Percentiles rank a stretch among this genome's conserved stretches.
phyloP scores from a whole-genome alignment of 2,797 vertebrate species.

The Zonotrichia albicollis region DNA sequence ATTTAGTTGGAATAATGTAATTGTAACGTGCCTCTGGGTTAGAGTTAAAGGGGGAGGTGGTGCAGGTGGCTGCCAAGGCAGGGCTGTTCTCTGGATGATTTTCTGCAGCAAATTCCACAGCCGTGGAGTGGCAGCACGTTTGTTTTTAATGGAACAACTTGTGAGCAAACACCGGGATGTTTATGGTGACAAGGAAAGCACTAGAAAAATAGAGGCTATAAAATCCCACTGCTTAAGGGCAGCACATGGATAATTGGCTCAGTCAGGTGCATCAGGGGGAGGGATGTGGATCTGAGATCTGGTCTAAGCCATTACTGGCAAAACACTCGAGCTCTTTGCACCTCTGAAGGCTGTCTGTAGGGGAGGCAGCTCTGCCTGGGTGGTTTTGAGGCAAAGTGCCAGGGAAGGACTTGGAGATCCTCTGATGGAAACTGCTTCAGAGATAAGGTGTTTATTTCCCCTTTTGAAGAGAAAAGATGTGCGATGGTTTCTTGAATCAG shows the following conservation, averaged over 20 bases:
- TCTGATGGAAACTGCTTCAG: background rate
- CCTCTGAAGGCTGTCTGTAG: background rate
- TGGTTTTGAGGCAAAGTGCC: background rate
- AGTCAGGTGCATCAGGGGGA: background rate
- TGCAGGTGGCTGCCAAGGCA: slow-evolving; percentile 42
- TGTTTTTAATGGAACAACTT: slow-evolving; percentile 44
- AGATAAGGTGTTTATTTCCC: slow-evolving; percentile 42
- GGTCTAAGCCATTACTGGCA: background rate
- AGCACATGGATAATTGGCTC: background rate
- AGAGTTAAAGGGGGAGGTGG: slow-evolving; percentile 18
- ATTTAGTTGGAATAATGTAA: slow-evolving; percentile 55
- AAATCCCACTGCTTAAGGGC: background rate
- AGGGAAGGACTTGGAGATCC: background rate
- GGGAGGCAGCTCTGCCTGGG: background rate
- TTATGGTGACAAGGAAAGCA: slow-evolving; percentile 16
- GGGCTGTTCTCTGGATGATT: background rate
- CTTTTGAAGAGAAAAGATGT: slow-evolving; percentile 17
- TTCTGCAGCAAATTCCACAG: slow-evolving; percentile 45
- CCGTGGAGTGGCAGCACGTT: background rate
- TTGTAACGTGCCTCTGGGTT: slow-evolving; percentile 58
- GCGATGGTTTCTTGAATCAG: slow-evolving; percentile 15
- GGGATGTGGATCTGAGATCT: background rate
- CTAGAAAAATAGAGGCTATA: background rate
- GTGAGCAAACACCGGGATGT: slow-evolving; percentile 33
- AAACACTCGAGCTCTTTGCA: background rate